Evolutionary conservation across 2,888 invertebrate species (phyloP).

Genomic region (Agrotis ipsilon): DNA sequence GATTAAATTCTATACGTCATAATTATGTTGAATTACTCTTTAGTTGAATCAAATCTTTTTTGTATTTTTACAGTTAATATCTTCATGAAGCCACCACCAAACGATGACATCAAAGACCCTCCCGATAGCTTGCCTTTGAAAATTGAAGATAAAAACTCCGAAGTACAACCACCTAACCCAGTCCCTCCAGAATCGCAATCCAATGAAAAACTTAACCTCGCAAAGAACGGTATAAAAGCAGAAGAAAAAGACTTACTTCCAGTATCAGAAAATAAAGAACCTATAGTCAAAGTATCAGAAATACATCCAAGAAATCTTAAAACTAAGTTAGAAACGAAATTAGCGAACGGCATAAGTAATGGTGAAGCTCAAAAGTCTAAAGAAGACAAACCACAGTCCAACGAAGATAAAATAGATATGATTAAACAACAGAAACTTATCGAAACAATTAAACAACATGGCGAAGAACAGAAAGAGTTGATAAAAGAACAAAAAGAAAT

Average conservation of each 20-base stretch:
- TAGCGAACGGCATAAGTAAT: conserved; percentile 68
- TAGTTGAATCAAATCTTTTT: background rate
- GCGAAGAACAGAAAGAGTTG: conserved; percentile 93
- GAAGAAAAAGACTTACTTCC: conserved; percentile 81
- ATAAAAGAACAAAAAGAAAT: conserved; percentile 93
- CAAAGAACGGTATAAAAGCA: conserved; percentile 66
- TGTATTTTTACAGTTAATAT: conserved; percentile 69
- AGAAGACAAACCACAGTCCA: conserved; percentile 60
- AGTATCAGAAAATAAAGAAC: conserved; percentile 71
- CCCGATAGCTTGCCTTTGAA: conserved; percentile 57
- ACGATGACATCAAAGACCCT: conserved; percentile 63
- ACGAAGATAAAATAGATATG: conserved; percentile 71
- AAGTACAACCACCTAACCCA: conserved; percentile 87
- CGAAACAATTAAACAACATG: conserved; percentile 93
- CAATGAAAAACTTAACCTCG: conserved; percentile 79
- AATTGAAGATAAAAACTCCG: conserved; percentile 81
- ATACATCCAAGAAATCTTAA: conserved; percentile 82
- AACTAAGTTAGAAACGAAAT: conserved; percentile 73
- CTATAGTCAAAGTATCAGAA: conserved; percentile 74
- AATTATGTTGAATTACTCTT: no score
- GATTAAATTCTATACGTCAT: no score
- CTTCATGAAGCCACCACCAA: conserved; percentile 70
- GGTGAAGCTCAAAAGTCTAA: conserved; percentile 62
- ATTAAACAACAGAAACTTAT: conserved; percentile 89
- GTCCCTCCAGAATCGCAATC: conserved; percentile 85